These are phyloP conservation scores for Bombyx huttoni DNA, from an alignment of 2,888 invertebrate genomes.

Conservation along the genomic window DNA sequence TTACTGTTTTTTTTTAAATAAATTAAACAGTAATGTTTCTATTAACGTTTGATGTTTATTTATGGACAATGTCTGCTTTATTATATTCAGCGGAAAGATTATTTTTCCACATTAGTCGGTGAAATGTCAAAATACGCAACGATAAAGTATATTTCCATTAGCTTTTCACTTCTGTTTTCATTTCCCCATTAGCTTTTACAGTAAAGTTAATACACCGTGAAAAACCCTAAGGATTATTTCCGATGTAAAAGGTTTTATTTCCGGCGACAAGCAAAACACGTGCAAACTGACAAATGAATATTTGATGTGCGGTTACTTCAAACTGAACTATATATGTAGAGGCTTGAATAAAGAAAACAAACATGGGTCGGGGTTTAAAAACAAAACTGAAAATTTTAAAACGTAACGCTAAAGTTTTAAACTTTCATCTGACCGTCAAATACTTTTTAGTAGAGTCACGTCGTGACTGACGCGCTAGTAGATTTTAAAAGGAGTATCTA, in stretches of 20 bases:
- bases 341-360: neutral
- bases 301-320: neutral
- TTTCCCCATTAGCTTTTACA: neutral
- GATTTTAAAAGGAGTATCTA: too few species aligned
- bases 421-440: slow-evolving; percentile 1
- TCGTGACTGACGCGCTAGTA: neutral
- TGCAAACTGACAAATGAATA: neutral
- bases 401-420: neutral
- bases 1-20: too few species aligned
- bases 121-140: neutral
- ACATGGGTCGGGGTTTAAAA: neutral
- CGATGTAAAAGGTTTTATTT: neutral
- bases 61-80: neutral
- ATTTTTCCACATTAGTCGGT: neutral
- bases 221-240: neutral
- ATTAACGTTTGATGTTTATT: too few species aligned
- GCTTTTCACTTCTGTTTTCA: neutral
- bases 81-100: neutral
- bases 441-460: slow-evolving; percentile 1
- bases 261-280: neutral
- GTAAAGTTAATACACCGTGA: neutral
- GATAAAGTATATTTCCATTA: neutral
- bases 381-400: neutral
- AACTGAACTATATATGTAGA: neutral
- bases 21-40: too few species aligned